Conservation (phyloP, 2,888 invertebrate genomes). For the Caenorhabditis plicata region DNA sequence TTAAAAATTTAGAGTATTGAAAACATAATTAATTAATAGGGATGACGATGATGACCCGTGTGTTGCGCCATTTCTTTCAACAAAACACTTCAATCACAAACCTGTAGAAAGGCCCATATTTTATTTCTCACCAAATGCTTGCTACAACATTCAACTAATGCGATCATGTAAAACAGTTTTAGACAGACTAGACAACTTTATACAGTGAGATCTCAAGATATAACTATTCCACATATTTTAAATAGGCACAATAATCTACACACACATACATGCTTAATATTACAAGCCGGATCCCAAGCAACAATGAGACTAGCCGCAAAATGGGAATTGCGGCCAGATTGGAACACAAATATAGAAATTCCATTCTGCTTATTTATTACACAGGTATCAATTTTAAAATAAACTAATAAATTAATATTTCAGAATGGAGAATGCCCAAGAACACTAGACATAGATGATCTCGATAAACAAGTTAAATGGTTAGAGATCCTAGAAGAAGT, state of each 20-base stretch:
- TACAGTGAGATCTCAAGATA: conserved; percentile 1
- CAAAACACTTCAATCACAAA: conserved; percentile 8
- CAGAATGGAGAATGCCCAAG: conserved; percentile 28
- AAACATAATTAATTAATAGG: too few species aligned
- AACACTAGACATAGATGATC: conserved; percentile 21
- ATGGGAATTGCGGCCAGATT: conserved; percentile 10
- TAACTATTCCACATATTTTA: not conserved
- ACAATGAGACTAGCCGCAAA: conserved; percentile 27
- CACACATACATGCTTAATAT: conserved; percentile 22
- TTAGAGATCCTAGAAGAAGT: conserved; percentile 26
- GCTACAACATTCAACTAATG: conserved; percentile 8
- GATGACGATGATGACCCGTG: conserved; percentile 17
- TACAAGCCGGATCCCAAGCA: conserved; percentile 32
- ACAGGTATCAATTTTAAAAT: conserved; percentile 2
- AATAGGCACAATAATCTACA: conserved; percentile 12
- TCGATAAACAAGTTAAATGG: conserved; percentile 25
- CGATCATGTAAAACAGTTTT: conserved; percentile 5
- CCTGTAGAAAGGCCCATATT: conserved; percentile 15
- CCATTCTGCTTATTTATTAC: conserved; percentile 30
- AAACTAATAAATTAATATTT: conserved; percentile 1
- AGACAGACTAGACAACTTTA: conserved; percentile 12
- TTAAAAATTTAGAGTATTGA: too few species aligned
- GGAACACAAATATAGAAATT: conserved; percentile 24
- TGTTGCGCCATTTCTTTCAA: conserved; percentile 24
- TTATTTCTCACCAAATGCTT: conserved; percentile 6